Conservation (phyloP, 2,797 vertebrate species). For the Xenops minutus region DNA sequence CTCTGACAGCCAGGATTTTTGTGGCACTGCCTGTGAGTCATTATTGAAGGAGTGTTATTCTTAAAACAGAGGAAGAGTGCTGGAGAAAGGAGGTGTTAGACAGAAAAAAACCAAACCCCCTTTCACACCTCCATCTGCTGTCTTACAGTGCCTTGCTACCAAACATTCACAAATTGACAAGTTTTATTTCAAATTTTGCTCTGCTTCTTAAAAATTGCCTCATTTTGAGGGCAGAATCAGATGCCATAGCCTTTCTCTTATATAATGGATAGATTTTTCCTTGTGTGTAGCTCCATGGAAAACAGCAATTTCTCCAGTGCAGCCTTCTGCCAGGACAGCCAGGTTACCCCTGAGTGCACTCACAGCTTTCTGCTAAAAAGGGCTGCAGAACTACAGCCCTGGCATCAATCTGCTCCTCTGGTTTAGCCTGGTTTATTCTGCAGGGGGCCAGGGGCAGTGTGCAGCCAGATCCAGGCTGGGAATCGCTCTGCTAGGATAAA, state of each 20-base stretch:
- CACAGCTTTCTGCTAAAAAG: background rate
- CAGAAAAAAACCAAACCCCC: constrained; percentile 5
- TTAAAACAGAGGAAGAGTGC: background rate
- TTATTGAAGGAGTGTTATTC: background rate
- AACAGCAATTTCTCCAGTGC: background rate
- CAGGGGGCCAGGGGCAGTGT: background rate
- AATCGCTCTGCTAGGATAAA: background rate
- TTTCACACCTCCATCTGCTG: constrained; percentile 18
- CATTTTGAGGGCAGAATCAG: background rate
- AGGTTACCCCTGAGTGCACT: background rate
- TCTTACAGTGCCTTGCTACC: background rate
- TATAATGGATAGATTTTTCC: background rate
- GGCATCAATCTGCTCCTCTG: background rate
- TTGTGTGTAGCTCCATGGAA: background rate
- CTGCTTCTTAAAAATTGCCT: background rate
- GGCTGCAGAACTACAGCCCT: background rate
- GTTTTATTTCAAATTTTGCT: background rate
- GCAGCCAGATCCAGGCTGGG: background rate
- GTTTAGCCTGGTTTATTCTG: background rate
- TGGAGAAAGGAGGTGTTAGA: constrained; percentile 27
- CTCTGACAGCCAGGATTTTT: constrained; percentile 8
- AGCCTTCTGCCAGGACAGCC: background rate
- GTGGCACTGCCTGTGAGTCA: constrained; percentile 28
- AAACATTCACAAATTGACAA: background rate
- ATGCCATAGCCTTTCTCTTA: background rate